A percentile compares a stretch with the other conserved stretches of the same genome.
phyloP scores from a whole-genome alignment of 1,140 invertebrate species.

The Matsumurasca onukii region DNA sequence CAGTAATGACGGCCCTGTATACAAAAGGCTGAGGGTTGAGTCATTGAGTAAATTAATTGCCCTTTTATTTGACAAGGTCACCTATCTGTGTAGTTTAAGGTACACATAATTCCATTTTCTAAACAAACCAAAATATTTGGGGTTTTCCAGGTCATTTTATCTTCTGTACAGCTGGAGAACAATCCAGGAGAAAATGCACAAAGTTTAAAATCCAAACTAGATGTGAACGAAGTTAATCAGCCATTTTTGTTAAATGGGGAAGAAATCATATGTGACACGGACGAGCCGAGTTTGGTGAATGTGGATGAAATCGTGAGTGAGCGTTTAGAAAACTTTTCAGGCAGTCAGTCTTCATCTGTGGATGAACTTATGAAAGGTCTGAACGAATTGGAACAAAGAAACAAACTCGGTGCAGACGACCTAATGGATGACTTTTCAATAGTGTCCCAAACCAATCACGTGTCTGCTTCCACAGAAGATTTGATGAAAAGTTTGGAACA shows the following conservation, averaged over 20 bases:
- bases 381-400: slow-evolving; percentile 14
- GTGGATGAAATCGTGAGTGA: slow-evolving; percentile 27
- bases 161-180: no score
- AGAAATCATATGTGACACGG: slow-evolving; percentile 23
- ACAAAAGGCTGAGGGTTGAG: no score
- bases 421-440: slow-evolving; percentile 25
- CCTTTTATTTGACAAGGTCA: no score
- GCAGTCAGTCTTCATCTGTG: slow-evolving; percentile 14
- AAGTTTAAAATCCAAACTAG: no score
- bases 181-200: no score
- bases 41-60: no score
- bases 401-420: slow-evolving; percentile 9
- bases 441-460: slow-evolving; percentile 8
- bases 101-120: no score
- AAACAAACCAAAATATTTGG: no score
- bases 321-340: slow-evolving; percentile 20
- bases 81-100: no score
- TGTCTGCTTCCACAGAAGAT: slow-evolving; percentile 37
- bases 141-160: no score
- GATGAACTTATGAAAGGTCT: slow-evolving; percentile 31
- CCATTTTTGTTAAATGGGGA: slow-evolving; percentile 8
- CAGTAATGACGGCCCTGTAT: no score
- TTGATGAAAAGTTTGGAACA: slow-evolving; percentile 37
- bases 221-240: slow-evolving; percentile 1
- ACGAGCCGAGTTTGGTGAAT: slow-evolving; percentile 11